Percentiles rank a stretch among this genome's conserved stretches.
These are phyloP conservation scores for Lytechinus pictus DNA, from an alignment of 35 echinoderm and acorn worm species.

Conservation along the genomic window DNA sequence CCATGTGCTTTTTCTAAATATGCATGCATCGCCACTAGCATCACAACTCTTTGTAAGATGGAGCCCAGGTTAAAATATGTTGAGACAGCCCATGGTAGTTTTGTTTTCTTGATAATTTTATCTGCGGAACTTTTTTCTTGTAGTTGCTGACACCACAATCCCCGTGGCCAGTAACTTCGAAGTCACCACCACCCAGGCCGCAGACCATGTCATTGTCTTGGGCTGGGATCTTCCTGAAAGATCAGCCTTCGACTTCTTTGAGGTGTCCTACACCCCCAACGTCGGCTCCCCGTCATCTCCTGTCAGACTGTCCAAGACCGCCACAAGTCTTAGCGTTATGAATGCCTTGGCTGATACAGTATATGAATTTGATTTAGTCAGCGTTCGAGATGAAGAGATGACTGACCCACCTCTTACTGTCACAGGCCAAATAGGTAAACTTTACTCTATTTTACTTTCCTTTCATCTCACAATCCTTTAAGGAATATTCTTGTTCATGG, in stretches of 20 bases:
- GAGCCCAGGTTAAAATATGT: too few relatives aligned
- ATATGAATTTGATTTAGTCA: neutral
- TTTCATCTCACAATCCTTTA: too few relatives aligned
- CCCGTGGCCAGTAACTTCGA: neutral
- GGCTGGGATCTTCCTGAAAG: neutral
- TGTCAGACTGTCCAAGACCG: neutral
- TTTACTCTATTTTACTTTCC: neutral
- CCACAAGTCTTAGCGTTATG: neutral
- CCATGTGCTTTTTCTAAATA: too few relatives aligned
- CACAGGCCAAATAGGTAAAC: neutral
- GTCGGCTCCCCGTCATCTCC: constrained; percentile 20
- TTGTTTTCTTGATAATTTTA: too few relatives aligned
- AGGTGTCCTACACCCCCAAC: constrained; percentile 8
- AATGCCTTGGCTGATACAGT: neutral
- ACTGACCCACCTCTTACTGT: neutral
- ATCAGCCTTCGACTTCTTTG: neutral
- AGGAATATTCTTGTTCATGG: too few relatives aligned
- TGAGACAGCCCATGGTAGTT: too few relatives aligned
- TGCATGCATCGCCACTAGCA: too few relatives aligned
- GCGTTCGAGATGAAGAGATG: neutral
- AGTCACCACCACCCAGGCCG: neutral
- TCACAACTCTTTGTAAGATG: too few relatives aligned
- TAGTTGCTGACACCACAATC: constrained; percentile 6
- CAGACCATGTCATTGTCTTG: neutral
- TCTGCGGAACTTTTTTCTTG: neutral